phyloP scores from a whole-genome alignment of 2,888 invertebrate species.

The Mystacides longicornis region DNA sequence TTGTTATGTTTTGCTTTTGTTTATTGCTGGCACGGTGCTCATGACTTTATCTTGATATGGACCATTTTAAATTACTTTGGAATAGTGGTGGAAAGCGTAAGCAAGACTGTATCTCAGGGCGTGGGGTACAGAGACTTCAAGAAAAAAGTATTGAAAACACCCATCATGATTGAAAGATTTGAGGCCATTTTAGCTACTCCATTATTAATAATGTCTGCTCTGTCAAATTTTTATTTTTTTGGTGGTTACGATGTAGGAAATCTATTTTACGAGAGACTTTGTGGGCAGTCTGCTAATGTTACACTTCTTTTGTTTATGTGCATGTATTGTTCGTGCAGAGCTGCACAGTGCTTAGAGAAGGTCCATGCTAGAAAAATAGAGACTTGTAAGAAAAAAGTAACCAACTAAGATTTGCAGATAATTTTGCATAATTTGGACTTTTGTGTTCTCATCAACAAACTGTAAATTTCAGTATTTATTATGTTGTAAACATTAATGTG shows the following conservation, averaged over 20 bases:
- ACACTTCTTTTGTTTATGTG: constrained; percentile 34
- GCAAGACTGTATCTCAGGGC: constrained; percentile 43
- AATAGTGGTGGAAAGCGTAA: constrained; percentile 62
- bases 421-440: background rate
- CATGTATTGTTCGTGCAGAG: constrained; percentile 43
- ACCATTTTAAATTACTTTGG: constrained; percentile 79
- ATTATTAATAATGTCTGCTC: constrained; percentile 67
- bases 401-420: background rate
- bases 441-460: background rate
- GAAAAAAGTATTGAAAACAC: constrained; percentile 35
- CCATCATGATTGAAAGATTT: constrained; percentile 51
- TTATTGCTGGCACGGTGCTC: constrained; percentile 85
- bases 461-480: background rate
- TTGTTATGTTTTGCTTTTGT: constrained; percentile 73
- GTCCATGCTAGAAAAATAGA: constrained; percentile 32
- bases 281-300: constrained; percentile 36
- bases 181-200: constrained; percentile 64
- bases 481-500: background rate
- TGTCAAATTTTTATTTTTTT: constrained; percentile 86
- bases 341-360: constrained; percentile 41
- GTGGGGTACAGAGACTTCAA: constrained; percentile 43
- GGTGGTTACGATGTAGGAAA: constrained; percentile 67
- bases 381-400: background rate
- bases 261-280: constrained; percentile 57
- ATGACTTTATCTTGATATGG: constrained; percentile 75